Percentiles rank a stretch among this genome's conserved stretches.
Evolutionary conservation across 2,113 vertebrate genomes (phyloP).

Genomic region (Proteles cristata): DNA sequence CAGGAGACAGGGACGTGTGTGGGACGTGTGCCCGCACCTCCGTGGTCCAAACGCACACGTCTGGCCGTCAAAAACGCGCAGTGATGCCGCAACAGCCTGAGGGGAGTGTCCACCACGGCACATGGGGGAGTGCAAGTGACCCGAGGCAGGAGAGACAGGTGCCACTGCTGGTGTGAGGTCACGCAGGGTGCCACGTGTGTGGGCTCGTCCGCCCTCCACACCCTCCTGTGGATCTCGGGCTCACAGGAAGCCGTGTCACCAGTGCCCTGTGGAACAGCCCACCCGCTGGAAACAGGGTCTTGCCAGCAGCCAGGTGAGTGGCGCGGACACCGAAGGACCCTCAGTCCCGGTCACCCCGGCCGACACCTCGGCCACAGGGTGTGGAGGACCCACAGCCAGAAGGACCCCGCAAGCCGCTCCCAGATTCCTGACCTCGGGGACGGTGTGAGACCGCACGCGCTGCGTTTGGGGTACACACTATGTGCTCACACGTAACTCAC

Average conservation of each 20-base stretch:
- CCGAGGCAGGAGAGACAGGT: neutral
- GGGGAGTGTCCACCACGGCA: neutral
- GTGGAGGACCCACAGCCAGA: neutral
- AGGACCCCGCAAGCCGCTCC: neutral
- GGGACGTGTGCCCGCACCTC: neutral
- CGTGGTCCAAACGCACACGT: neutral
- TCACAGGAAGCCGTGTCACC: neutral
- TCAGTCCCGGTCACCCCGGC: accelerated
- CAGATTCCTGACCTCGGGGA: neutral
- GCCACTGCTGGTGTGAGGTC: neutral
- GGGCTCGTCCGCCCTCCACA: neutral
- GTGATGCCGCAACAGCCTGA: neutral
- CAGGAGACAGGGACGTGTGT: neutral
- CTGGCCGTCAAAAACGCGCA: neutral
- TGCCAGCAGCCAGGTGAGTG: neutral
- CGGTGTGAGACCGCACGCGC: accelerated
- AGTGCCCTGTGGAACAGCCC: neutral
- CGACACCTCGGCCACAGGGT: neutral
- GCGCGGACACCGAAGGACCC: accelerated
- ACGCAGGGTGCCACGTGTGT: neutral
- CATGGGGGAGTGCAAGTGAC: neutral
- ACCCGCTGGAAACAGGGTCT: neutral
- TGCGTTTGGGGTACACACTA: neutral
- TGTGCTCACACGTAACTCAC: neutral
- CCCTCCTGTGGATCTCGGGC: neutral